Conservation (phyloP, 1,140 invertebrate genomes). For the Colletes gigas region DNA sequence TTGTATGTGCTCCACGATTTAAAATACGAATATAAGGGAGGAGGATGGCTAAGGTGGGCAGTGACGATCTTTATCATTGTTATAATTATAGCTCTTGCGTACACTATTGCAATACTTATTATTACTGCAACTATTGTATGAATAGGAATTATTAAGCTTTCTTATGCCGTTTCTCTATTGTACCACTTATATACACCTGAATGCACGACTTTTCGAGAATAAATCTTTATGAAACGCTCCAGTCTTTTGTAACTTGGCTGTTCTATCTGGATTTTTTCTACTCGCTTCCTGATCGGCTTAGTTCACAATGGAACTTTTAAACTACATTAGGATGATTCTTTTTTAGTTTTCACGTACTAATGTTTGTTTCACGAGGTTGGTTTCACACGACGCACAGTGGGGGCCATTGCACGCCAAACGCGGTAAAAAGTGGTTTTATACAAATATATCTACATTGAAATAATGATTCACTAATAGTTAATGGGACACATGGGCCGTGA, state of each 20-base stretch:
- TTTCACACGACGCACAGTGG: too few species aligned
- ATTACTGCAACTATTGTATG: constrained; percentile 51
- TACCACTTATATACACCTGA: constrained; percentile 75
- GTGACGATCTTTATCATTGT: constrained; percentile 45
- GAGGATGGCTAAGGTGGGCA: constrained; percentile 1
- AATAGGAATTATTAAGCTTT: constrained; percentile 69
- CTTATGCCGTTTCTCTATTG: constrained; percentile 75
- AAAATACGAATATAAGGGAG: constrained; percentile 10
- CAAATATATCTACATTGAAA: too few species aligned
- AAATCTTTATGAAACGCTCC: constrained; percentile 76
- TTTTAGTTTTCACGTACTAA: too few species aligned
- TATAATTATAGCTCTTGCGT: constrained; percentile 35
- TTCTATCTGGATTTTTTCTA: constrained; percentile 20
- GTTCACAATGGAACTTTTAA: too few species aligned
- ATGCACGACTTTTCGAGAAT: constrained; percentile 77
- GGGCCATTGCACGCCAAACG: too few species aligned
- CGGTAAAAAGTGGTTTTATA: too few species aligned
- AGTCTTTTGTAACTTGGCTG: constrained; percentile 60
- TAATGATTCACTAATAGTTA: too few species aligned
- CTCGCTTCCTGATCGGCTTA: background rate
- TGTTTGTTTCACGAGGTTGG: too few species aligned
- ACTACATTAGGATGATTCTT: too few species aligned
- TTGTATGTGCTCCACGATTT: constrained; percentile 21
- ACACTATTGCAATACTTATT: constrained; percentile 44
- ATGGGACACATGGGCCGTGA: too few species aligned